phyloP scores from a whole-genome alignment of 30 jellyfish, hydroid and myxozoan genomes.

The Hydra vulgaris region DNA sequence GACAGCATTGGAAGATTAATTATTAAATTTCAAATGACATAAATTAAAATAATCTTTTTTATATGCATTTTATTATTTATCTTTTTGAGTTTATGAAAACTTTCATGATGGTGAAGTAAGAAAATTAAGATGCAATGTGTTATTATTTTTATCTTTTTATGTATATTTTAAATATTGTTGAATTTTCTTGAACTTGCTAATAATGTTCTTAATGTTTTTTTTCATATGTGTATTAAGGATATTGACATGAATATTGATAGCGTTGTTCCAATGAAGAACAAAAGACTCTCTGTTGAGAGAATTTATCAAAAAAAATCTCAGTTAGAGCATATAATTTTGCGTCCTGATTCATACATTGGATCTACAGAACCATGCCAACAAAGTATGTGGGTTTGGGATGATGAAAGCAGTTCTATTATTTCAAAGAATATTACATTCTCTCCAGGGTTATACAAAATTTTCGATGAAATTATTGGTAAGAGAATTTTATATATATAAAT shows the following conservation, averaged over 20 bases:
- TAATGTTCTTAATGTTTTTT: too few species aligned
- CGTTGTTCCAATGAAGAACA: constrained; percentile 31
- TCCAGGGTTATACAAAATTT: constrained; percentile 97
- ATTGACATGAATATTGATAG: constrained; percentile 15
- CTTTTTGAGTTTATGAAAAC: too few species aligned
- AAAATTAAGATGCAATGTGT: too few species aligned
- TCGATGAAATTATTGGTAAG: constrained; percentile 96
- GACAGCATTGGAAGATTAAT: too few species aligned
- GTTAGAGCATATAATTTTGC: constrained; percentile 84
- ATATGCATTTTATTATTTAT: too few species aligned
- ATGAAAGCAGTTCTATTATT: constrained; percentile 41
- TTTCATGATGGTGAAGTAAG: too few species aligned
- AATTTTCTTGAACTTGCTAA: too few species aligned
- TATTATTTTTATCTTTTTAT: too few species aligned
- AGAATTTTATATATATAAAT: not conserved
- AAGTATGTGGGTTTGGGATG: constrained; percentile 97
- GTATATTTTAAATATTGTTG: too few species aligned
- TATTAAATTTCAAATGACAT: too few species aligned
- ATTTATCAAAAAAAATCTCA: constrained; percentile 96
- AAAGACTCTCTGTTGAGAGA: constrained; percentile 90
- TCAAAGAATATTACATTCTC: constrained; percentile 63
- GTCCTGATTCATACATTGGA: constrained; percentile 99
- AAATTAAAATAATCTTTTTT: too few species aligned
- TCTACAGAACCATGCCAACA: constrained; percentile 75
- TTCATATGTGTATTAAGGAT: not conserved